Evolutionary conservation across 1,140 invertebrate species (phyloP), one percentile per base, ranked within the genome.

Genomic region (Ooceraea biroi): DNA sequence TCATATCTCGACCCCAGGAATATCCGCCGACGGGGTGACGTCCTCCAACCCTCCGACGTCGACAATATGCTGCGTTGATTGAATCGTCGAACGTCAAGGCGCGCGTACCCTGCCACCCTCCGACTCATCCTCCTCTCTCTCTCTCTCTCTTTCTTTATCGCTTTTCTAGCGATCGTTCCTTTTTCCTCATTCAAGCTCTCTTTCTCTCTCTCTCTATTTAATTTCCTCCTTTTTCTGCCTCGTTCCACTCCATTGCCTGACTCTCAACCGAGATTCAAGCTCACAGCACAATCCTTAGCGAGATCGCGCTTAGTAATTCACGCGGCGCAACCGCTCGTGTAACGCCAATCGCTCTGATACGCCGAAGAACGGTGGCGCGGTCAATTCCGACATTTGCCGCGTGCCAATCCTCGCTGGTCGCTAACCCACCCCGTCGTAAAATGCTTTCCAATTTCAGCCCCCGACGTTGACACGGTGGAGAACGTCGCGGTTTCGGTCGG

Each of bases 41-140:
- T 91, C 85, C 88, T 76, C 87, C 74, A 82, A 55, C 60, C 36
- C 73, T 41, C 83, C 72, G 85, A 90, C 86, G 87, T 90, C 89
- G 87, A 91, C 91, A 92, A 90, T 92, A 89, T 88, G 88, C 88
- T 74, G 84, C 86, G 88, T 89, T 92, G 89, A 90, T 92, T 89
- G 89, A 91, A 92, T 91, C 88, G 88, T 92, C 87, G 87, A 86
- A 89, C 87, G 88, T 86, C 88, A 80, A 72, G 76, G 57, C 58
- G 61, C 50, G 36, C 36, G 7, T 36, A 36, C 2, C 52, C n/a
- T 22, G 30, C 41, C 7, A 36, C 36, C 36, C 14, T 50, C 50
- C 50, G 8, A 8, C 3, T 22, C 7, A 36, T 12, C 25, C 55
- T 8, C 14, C 19, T 61, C 14, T 4, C 48, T 66, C 48, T 66